phyloP scores from a whole-genome alignment of 2,113 vertebrate genomes.

The Pelodiscus sinensis region DNA sequence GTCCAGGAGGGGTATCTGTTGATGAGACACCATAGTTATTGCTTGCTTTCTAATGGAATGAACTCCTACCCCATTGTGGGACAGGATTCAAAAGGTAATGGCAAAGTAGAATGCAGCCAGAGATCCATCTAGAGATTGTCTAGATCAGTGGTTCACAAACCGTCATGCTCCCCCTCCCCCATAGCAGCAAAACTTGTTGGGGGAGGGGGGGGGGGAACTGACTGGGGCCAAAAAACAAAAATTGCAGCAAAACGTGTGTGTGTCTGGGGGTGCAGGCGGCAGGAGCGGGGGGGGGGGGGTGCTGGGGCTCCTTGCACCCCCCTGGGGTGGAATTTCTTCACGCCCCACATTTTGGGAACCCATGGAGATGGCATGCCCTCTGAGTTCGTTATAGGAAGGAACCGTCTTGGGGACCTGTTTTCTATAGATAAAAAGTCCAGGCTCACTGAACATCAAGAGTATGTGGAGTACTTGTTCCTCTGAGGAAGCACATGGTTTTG shows the following conservation, averaged over 20 bases:
- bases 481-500: not conserved
- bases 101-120: not conserved
- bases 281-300: too few species aligned
- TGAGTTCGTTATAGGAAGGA: not conserved
- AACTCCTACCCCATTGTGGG: not conserved
- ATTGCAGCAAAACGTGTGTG: too few species aligned
- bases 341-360: too few species aligned
- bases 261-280: too few species aligned
- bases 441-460: not conserved
- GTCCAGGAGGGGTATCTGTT: not conserved
- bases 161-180: too few species aligned
- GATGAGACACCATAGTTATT: not conserved
- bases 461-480: not conserved
- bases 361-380: not conserved
- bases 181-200: too few species aligned
- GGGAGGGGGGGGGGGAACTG: too few species aligned
- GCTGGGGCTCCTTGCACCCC: too few species aligned
- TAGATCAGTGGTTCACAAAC: not conserved
- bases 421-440: not conserved
- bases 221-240: too few species aligned
- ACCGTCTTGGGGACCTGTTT: not conserved
- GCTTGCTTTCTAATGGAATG: not conserved
- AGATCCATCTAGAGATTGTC: not conserved
- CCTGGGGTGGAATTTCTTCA: too few species aligned
- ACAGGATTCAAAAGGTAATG: not conserved